These are phyloP conservation scores for Cryptoprocta ferox DNA, from an alignment of 2,797 vertebrate species.

Conservation along the genomic window DNA sequence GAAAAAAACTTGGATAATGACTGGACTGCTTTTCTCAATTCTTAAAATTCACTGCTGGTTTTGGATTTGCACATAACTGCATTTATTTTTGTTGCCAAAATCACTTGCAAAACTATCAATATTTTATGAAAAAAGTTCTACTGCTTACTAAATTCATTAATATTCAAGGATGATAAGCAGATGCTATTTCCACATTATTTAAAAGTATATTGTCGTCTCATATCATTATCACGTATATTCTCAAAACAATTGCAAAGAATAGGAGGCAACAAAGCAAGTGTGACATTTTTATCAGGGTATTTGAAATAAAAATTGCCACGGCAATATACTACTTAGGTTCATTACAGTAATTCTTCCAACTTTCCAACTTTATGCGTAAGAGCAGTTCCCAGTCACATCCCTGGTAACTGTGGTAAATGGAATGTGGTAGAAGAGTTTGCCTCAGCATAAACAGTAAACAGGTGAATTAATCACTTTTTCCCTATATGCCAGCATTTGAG, in stretches of 20 bases:
- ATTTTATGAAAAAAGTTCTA: constrained; percentile 43
- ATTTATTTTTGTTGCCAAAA: not conserved
- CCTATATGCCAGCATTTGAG: not conserved
- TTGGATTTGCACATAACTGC: not conserved
- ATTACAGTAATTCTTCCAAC: not conserved
- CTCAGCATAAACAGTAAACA: not conserved
- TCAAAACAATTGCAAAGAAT: constrained; percentile 41
- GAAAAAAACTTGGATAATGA: constrained; percentile 32
- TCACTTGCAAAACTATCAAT: constrained; percentile 37
- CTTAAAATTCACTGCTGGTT: constrained; percentile 11
- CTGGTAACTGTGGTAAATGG: not conserved
- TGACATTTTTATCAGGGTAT: not conserved
- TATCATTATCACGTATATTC: not conserved
- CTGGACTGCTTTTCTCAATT: not conserved
- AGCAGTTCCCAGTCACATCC: not conserved
- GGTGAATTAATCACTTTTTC: not conserved
- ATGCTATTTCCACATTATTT: constrained; percentile 16
- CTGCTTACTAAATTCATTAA: not conserved
- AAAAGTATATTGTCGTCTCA: not conserved
- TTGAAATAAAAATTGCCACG: not conserved
- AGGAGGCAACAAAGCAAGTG: not conserved
- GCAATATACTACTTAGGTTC: not conserved
- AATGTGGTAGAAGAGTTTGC: not conserved
- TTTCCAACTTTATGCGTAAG: not conserved
- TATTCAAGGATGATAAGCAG: not conserved